phyloP scores from a whole-genome alignment of 2,888 invertebrate genomes.

The Drosophila subsilvestris region DNA sequence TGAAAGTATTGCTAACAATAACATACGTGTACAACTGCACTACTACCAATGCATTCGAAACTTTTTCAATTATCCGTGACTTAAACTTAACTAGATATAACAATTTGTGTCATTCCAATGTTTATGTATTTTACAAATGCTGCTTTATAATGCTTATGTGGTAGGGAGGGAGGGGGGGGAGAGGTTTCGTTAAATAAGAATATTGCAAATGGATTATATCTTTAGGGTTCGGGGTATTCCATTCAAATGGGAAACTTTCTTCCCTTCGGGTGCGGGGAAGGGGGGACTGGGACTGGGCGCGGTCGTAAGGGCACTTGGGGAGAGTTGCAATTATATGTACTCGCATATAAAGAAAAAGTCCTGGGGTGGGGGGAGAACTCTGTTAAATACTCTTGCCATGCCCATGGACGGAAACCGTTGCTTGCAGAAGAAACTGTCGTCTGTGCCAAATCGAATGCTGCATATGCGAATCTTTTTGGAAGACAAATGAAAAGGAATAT shows the following conservation, averaged over 20 bases:
- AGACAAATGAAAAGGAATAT: conserved; percentile 70
- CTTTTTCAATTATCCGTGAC: conserved; percentile 11
- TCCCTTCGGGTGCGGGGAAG: conserved; percentile 40
- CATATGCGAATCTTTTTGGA: conserved; percentile 62
- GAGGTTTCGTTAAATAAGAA: conserved; percentile 31
- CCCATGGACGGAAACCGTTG: conserved; percentile 77
- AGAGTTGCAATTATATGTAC: conserved; percentile 18
- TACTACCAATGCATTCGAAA: conserved; percentile 29
- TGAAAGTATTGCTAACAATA: conserved; percentile 44
- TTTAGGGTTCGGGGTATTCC: conserved; percentile 42
- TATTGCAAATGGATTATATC: conserved; percentile 66
- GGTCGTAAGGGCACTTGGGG: conserved; percentile 67
- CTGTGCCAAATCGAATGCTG: conserved; percentile 38
- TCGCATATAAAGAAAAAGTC: conserved; percentile 43
- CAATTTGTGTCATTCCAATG: conserved; percentile 43
- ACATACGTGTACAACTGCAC: conserved; percentile 21
- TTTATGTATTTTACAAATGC: conserved; percentile 53
- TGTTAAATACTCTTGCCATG: conserved; percentile 68
- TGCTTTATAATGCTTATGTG: conserved; percentile 38
- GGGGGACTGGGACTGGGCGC: conserved; percentile 58
- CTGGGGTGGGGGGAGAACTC: conserved; percentile 31
- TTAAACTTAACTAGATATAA: conserved; percentile 47
- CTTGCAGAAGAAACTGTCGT: conserved; percentile 46
- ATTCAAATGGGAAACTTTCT: conserved; percentile 1
- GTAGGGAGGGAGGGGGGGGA: neutral